Evolutionary conservation across 2,888 invertebrate species (phyloP).

Genomic region (Lepidocyrtoides sp.): DNA sequence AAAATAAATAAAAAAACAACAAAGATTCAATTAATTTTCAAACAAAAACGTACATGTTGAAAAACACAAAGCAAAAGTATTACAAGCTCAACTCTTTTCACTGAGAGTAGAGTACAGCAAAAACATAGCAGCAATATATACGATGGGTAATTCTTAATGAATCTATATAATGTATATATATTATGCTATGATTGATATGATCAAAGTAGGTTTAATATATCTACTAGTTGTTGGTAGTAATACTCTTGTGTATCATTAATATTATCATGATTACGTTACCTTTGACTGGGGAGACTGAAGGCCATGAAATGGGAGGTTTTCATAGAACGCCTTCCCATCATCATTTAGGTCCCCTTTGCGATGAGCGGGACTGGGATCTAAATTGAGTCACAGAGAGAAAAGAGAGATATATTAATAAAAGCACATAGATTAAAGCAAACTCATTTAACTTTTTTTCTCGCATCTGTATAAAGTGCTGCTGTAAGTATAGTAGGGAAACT

Average conservation of each 20-base stretch:
- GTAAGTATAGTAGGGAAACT: background rate
- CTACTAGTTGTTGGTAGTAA: background rate
- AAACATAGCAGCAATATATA: background rate
- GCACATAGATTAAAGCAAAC: conserved; percentile 59
- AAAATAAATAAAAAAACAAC: conserved; percentile 78
- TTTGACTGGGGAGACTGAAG: conserved; percentile 97
- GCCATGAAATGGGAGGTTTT: conserved; percentile 98
- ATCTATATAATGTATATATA: too few relatives aligned
- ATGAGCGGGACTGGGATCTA: conserved; percentile 86
- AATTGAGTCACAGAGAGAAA: conserved; percentile 28
- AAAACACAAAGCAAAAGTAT: conserved; percentile 16
- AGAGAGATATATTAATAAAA: background rate
- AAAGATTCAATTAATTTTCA: conserved; percentile 74
- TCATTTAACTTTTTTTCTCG: conserved; percentile 47
- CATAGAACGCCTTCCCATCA: conserved; percentile 94
- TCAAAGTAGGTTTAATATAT: too few relatives aligned
- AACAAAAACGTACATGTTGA: conserved; percentile 64
- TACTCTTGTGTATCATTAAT: background rate
- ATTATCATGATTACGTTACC: conserved; percentile 88
- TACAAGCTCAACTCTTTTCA: conserved; percentile 37
- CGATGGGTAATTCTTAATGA: too few relatives aligned
- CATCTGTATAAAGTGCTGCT: background rate
- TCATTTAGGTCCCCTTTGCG: conserved; percentile 88
- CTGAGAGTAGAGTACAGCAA: background rate
- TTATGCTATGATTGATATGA: too few relatives aligned